Evolutionary conservation across 2,797 vertebrate genomes (phyloP).

Genomic region (Cetoscarus ocellatus): DNA sequence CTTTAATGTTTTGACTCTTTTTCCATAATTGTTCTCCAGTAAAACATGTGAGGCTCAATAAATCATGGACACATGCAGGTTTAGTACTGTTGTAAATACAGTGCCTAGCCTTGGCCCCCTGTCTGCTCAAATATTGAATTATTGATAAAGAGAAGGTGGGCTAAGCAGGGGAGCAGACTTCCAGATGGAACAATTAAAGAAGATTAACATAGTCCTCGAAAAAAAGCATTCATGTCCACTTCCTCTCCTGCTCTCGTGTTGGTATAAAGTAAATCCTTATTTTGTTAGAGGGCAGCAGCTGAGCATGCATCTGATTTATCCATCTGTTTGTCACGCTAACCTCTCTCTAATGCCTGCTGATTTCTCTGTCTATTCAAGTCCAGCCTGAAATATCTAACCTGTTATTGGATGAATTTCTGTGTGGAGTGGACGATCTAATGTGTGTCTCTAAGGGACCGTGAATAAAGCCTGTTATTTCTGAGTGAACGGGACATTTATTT

Average conservation of each 20-base stretch:
- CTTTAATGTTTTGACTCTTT: background rate
- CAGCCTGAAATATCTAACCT: background rate
- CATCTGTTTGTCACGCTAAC: background rate
- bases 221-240: conserved; percentile 53
- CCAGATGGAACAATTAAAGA: conserved; percentile 63
- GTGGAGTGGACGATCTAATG: background rate
- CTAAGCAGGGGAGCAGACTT: conserved; percentile 56
- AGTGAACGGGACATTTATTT: conserved; percentile 1
- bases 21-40: background rate
- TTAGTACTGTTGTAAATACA: conserved; percentile 13
- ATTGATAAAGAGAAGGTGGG: conserved; percentile 57
- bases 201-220: conserved; percentile 44
- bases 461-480: conserved; percentile 3
- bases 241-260: conserved; percentile 42
- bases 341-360: background rate
- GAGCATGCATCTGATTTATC: background rate
- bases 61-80: conserved; percentile 5
- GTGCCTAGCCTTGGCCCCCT: background rate
- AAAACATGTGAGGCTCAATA: background rate
- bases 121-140: conserved; percentile 41
- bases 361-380: background rate
- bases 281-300: conserved; percentile 3
- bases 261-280: conserved; percentile 17
- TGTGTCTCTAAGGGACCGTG: background rate
- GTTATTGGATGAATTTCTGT: background rate